Conservation (phyloP, 2,113 vertebrate species). For the Sisor rabdophorus region DNA sequence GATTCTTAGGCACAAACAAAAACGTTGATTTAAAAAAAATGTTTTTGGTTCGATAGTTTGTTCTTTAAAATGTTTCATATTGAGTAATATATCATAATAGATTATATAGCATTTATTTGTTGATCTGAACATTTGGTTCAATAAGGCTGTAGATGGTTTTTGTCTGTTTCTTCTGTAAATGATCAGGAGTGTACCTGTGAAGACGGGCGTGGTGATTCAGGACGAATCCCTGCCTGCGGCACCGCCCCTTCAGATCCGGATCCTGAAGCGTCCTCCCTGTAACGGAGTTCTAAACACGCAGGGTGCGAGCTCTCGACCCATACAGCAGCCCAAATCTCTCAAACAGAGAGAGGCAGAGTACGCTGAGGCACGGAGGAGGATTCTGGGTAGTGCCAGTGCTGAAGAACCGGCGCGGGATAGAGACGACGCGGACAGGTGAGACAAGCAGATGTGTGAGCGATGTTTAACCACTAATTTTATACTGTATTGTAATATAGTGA, state of each 20-base stretch:
- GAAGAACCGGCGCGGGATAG: constrained; percentile 81
- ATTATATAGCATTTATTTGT: neutral
- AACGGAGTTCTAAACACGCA: constrained; percentile 79
- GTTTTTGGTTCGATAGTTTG: neutral
- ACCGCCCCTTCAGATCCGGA: constrained; percentile 89
- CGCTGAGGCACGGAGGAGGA: constrained; percentile 85
- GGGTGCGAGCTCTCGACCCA: constrained; percentile 70
- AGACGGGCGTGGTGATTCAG: constrained; percentile 90
- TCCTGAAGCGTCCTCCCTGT: constrained; percentile 88
- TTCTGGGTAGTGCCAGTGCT: constrained; percentile 88
- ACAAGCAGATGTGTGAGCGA: neutral
- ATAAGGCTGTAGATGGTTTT: neutral
- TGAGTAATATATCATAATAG: neutral
- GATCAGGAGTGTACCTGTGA: constrained; percentile 74
- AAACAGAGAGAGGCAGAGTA: constrained; percentile 93
- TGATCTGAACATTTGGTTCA: no score
- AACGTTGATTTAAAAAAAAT: no score
- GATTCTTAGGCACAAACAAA: neutral
- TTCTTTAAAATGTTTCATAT: neutral
- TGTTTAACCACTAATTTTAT: no score
- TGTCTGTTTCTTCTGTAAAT: constrained; percentile 50
- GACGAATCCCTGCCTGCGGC: constrained; percentile 87
- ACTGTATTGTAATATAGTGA: no score
- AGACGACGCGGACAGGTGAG: constrained; percentile 63
- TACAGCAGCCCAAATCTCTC: constrained; percentile 84